Percentiles rank a stretch among this genome's conserved stretches.
Evolutionary conservation across 2,888 invertebrate genomes (phyloP).

Genomic region (Lamproptera curius): DNA sequence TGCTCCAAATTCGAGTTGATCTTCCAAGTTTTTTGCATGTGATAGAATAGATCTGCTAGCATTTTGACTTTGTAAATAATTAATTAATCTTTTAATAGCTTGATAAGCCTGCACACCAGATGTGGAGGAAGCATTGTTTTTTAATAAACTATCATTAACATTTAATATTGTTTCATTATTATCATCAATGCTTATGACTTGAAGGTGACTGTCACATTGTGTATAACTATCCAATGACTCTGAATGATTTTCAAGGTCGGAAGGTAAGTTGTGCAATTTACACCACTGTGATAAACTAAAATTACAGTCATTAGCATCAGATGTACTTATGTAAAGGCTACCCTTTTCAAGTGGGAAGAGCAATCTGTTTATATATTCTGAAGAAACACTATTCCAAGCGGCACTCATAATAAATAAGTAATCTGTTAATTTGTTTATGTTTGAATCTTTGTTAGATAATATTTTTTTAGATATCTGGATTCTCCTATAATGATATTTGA

Average conservation of each 20-base stretch:
- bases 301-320: constrained; percentile 31
- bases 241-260: constrained; percentile 27
- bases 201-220: constrained; percentile 35
- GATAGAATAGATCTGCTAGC: constrained; percentile 31
- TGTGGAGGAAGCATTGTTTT: constrained; percentile 26
- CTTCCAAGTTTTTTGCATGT: constrained; percentile 39
- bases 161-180: constrained; percentile 21
- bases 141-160: constrained; percentile 7
- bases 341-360: constrained; percentile 33
- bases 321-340: constrained; percentile 26
- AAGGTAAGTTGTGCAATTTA: constrained; percentile 31
- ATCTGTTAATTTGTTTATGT: constrained; percentile 27
- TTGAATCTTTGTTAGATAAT: constrained; percentile 29
- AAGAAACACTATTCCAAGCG: constrained; percentile 39
- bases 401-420: constrained; percentile 37
- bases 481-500: constrained; percentile 42
- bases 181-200: constrained; percentile 28
- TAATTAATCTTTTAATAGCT: constrained; percentile 41
- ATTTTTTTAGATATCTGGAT: constrained; percentile 36
- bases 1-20: constrained; percentile 38
- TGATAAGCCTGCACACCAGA: constrained; percentile 40
- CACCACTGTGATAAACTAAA: constrained; percentile 39
- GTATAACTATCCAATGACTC: constrained; percentile 35
- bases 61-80: constrained; percentile 38
- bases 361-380: constrained; percentile 32